Evolutionary conservation across 1,140 invertebrate species (phyloP), one percentile per base, ranked within the genome.

Genomic region (Rhagoletis zephyria): DNA sequence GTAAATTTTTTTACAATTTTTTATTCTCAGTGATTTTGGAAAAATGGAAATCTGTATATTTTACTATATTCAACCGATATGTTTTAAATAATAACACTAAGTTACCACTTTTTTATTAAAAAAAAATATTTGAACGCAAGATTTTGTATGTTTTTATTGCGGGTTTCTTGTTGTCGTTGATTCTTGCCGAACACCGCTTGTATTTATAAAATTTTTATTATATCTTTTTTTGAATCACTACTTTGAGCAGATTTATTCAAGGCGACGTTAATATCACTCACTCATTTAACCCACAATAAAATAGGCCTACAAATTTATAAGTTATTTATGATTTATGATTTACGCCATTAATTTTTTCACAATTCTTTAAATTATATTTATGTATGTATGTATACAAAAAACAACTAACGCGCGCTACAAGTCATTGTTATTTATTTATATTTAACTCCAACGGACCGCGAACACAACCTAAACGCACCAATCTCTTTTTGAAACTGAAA

Each of bases 401-500:
- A 51, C 40, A 48, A 56, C 19, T 56, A 81, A 81, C 45, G 74
- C 74, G 48, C 74, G 48, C 48, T 81, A 19, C n/a, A n/a, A 9
- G 56, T n/a, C 48, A 10, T 42, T 9, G 45, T 12, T 16, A 45
- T 74, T 45, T 42, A 42, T 70, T n/a, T 67, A 67, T 30, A 40
- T 7, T n/a, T n/a, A 81, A 40, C 16, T 56, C 7, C 51, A 10
- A 81, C n/a, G 48, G 19, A 45, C 48, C 74, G 74, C 48, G 74
- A 48, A 65, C 64, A 86, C 67, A 86, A 88, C 85, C 86, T 60
- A 48, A 63, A 86, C 85, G 45, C 59, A 48, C 85, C 56, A 85
- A 77, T 74, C 60, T 87, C 85, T 77, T 88, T 86, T 88, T 87
- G 85, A 81, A 81, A 88, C 87, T 88, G 87, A 88, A 81, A n/a